phyloP scores from a whole-genome alignment of 2,888 invertebrate genomes.

The Silvanus unidentatus region DNA sequence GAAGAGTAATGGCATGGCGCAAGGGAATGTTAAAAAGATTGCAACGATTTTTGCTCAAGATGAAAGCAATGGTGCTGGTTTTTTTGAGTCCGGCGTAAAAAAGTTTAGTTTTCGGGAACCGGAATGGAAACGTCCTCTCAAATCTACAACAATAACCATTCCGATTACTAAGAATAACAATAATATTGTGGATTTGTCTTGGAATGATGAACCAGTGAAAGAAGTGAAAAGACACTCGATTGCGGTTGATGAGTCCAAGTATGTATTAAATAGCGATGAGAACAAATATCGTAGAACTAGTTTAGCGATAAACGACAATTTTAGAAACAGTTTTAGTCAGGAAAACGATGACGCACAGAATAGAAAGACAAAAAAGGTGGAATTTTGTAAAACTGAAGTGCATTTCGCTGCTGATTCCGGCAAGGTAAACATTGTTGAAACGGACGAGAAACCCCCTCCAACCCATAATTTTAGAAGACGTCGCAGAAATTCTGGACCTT shows the following conservation, averaged over 20 bases:
- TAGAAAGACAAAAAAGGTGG: constrained; percentile 66
- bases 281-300: constrained; percentile 33
- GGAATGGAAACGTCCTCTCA: constrained; percentile 26
- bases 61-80: constrained; percentile 15
- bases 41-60: constrained; percentile 24
- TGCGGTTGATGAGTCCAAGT: constrained; percentile 53
- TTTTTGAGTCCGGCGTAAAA: constrained; percentile 14
- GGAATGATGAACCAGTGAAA: constrained; percentile 29
- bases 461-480: constrained; percentile 72
- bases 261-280: constrained; percentile 40
- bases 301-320: constrained; percentile 31
- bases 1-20: constrained; percentile 16
- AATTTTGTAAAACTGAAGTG: constrained; percentile 83
- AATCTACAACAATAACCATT: constrained; percentile 41
- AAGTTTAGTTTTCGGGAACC: constrained; percentile 11
- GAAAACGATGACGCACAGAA: constrained; percentile 40
- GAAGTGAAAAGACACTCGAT: constrained; percentile 52
- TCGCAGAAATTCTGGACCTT: constrained; percentile 52
- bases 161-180: constrained; percentile 36
- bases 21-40: constrained; percentile 30
- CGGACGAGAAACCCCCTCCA: constrained; percentile 81
- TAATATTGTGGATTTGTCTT: constrained; percentile 28
- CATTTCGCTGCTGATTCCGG: constrained; percentile 84
- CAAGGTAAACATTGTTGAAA: constrained; percentile 79
- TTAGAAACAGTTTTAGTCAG: constrained; percentile 34